Percentiles rank a stretch among this genome's conserved stretches.
Evolutionary conservation across 2,888 invertebrate genomes (phyloP).

Genomic region (Ormyrus thymus): DNA sequence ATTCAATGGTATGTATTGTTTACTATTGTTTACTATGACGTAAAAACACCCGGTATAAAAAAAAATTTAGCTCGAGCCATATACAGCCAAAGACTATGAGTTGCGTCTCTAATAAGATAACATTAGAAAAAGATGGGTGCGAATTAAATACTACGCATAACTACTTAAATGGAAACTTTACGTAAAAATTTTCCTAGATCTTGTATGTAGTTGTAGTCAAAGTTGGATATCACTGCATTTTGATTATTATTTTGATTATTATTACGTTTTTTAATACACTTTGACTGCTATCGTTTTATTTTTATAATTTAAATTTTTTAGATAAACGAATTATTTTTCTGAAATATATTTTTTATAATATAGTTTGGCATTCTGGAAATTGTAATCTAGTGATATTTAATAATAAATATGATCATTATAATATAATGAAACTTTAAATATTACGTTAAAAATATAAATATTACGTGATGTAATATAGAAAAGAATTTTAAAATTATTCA

Average conservation of each 20-base stretch:
- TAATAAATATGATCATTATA: slow-evolving; percentile 16
- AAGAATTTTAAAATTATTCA: slow-evolving; percentile 13
- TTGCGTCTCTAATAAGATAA: slow-evolving; percentile 28
- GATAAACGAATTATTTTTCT: neutral
- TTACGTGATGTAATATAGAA: slow-evolving; percentile 17
- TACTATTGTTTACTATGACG: neutral
- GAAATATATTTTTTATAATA: neutral
- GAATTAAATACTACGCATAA: slow-evolving; percentile 26
- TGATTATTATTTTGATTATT: neutral
- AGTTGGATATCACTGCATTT: slow-evolving; percentile 14
- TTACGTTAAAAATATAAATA: neutral
- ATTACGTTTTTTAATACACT: too few species aligned
- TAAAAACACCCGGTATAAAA: slow-evolving; percentile 1
- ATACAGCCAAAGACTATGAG: slow-evolving; percentile 53
- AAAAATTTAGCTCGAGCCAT: slow-evolving; percentile 36
- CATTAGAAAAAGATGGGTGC: slow-evolving; percentile 3
- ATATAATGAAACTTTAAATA: slow-evolving; percentile 27
- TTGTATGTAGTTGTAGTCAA: slow-evolving; percentile 1
- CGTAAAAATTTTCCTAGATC: slow-evolving; percentile 13
- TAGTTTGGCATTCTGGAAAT: neutral
- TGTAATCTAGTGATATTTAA: neutral
- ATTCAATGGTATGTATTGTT: too few species aligned
- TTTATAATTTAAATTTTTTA: neutral
- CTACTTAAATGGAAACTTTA: slow-evolving; percentile 32
- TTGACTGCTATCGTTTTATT: too few species aligned